Conservation (phyloP, 1,140 invertebrate genomes). For the Drosophila kikkawai region DNA sequence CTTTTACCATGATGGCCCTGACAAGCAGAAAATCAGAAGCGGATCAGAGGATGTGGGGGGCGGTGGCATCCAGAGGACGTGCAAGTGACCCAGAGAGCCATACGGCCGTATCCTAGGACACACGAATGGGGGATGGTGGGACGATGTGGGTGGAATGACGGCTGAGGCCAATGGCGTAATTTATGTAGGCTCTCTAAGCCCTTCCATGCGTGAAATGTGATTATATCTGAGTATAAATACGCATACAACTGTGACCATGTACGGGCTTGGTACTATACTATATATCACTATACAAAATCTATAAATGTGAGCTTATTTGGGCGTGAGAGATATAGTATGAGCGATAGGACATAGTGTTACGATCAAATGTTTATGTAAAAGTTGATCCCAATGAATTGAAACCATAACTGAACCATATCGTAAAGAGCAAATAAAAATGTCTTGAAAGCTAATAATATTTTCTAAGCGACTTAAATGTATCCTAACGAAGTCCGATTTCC, state of each 20-base stretch:
- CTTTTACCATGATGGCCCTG: conserved; percentile 53
- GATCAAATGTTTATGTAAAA: too few species aligned
- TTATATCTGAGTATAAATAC: conserved; percentile 66
- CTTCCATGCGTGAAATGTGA: conserved; percentile 76
- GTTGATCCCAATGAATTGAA: not conserved
- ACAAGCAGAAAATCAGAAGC: conserved; percentile 29
- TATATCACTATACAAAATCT: not conserved
- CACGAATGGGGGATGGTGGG: not conserved
- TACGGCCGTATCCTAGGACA: conserved; percentile 25
- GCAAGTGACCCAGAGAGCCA: conserved; percentile 62
- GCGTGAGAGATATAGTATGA: not conserved
- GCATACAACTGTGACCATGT: conserved; percentile 38
- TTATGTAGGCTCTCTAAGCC: conserved; percentile 71
- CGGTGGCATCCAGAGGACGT: conserved; percentile 45
- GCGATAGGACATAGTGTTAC: not conserved
- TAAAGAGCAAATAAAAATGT: too few species aligned
- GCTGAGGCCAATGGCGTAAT: conserved; percentile 67
- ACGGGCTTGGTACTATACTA: conserved; percentile 13
- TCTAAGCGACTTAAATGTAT: not conserved
- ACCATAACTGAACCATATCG: not conserved
- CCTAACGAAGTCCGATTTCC: not conserved
- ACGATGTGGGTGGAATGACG: not conserved
- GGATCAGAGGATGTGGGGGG: conserved; percentile 5
- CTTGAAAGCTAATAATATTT: too few species aligned
- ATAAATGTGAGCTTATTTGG: conserved; percentile 3